These are phyloP conservation scores for Cerceris rybyensis DNA, from an alignment of 2,888 invertebrate species.

Conservation along the genomic window DNA sequence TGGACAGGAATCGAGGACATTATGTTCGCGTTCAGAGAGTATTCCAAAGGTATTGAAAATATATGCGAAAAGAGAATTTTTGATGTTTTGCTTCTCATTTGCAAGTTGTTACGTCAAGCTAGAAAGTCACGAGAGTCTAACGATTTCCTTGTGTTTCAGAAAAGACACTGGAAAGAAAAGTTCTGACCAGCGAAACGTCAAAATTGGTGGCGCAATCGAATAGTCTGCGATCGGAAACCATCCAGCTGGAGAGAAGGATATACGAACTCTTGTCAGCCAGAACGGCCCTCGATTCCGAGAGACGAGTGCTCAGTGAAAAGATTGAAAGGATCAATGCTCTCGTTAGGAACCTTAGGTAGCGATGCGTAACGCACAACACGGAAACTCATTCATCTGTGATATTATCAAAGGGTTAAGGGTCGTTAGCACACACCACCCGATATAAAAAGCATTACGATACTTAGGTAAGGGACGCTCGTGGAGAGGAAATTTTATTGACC, in stretches of 20 bases:
- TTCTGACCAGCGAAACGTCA: constrained; percentile 75
- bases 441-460: constrained; percentile 54
- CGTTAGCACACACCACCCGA: constrained; percentile 69
- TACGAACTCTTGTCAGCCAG: constrained; percentile 74
- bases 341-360: constrained; percentile 78
- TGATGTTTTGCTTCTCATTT: not conserved
- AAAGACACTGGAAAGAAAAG: constrained; percentile 74
- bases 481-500: constrained; percentile 60
- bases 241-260: constrained; percentile 74
- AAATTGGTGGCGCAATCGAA: constrained; percentile 73
- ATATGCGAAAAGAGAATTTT: not conserved
- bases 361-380: constrained; percentile 79
- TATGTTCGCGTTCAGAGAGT: constrained; percentile 77
- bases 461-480: constrained; percentile 55
- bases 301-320: constrained; percentile 74
- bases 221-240: constrained; percentile 73
- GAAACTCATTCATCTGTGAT: constrained; percentile 81
- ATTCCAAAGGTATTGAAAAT: constrained; percentile 75
- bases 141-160: constrained; percentile 66
- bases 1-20: constrained; percentile 80
- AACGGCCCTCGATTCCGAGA: constrained; percentile 75
- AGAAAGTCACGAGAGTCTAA: not conserved
- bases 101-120: not conserved
- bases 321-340: constrained; percentile 77
- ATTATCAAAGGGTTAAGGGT: constrained; percentile 80